Evolutionary conservation across 2,888 invertebrate genomes (phyloP), one percentile per base, ranked within the genome.

Genomic region (Gandaritis pyraliata): DNA sequence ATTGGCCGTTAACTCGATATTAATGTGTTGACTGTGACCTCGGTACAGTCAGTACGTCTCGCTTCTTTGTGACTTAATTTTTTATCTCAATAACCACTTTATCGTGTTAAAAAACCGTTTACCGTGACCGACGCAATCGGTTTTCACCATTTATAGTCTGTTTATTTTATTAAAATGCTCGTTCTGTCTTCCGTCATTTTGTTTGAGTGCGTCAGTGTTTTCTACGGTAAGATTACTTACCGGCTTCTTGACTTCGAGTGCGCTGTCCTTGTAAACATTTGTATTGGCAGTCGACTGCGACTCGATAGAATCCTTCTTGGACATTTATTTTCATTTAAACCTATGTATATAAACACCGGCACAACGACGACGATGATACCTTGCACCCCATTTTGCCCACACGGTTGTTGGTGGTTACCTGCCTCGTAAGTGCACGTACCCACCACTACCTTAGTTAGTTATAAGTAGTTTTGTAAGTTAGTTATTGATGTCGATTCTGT

Each of bases 11-110:
- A 76, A 78, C 77, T 77, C 76, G 72, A 72, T 83, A 83, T 87
- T 82, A 82, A 86, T 86, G 82, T 76, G 72, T 69, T 76, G 72
- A 77, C 78, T 76, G 76, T 78, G 85, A 83, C 86, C 87, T 86
- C 79, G 79, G 75, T 57, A 30, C 64, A 68, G n/a, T n/a, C 23
- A 23, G 23, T 23, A 23, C 23, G 23, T 68, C 70, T 75, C 64
- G 66, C 68, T 66, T 78, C 78, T 78, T 83, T 81, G 77, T 78
- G 72, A 72, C 81, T 82, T 78, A 77, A 80, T 81, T 80, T n/a
- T 60, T 82, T 79, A 78, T 78, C 76, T 76, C 72, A 74, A 74
- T 77, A 77, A 76, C 71, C 75, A 75, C 77, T 78, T 78, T 78
- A 75, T 76, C 71, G 74, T 68, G 65, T 68, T 68, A 72, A 73